Base-by-base conservation (phyloP, 2,113 vertebrate genomes). In the Actinemys pallida region DNA sequence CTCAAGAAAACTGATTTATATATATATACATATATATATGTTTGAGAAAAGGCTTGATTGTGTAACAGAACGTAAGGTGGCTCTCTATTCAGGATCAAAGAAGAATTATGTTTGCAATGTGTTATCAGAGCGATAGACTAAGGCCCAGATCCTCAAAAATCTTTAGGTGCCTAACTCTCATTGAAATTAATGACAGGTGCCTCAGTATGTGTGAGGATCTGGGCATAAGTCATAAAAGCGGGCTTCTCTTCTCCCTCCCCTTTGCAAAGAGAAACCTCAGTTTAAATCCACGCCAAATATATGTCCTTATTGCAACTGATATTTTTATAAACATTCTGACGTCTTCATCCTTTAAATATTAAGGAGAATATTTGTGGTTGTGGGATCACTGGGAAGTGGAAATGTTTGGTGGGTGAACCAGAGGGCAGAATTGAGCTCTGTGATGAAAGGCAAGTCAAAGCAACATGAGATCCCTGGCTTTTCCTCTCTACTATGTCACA, bases 261-360 rank as follows among this genome's bases (percentile, higher is more conserved):
- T 69, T 88, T 39, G 29, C 54, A 31, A 90, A 83, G 12, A 62
- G 17, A 87, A 85, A 75, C 14, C 7, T 65, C 5, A 25, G 3
- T 49, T 72, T 59, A 94, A 75, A 8, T 16, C 10, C 62, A n/a
- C 9, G 35, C 25, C 31, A 31, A 6, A 45, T 10, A 47, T 80
- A 85, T 10, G 45, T 42, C 19, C 49, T 56, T n/a, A 78, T 4
- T 22, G 5, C 19, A n/a, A 45, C 5, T 0, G 0, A 2, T 62
- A 56, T 76, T 69, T 84, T 4, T 80, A 14, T 81, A 81, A 92
- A 54, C 10, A 31, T 22, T 13, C 1, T 53, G 62, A 88, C 22
- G 31, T 20, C 82, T 80, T 12, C 11, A 53, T 92, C 79, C 76
- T 75, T 16, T 79, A 47, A 75, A 50, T 6, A 75, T 81, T 35